Evolutionary conservation across 2,797 vertebrate genomes (phyloP), one percentile per base, ranked within the genome.

Genomic region (Enteromius trimaculatus): DNA sequence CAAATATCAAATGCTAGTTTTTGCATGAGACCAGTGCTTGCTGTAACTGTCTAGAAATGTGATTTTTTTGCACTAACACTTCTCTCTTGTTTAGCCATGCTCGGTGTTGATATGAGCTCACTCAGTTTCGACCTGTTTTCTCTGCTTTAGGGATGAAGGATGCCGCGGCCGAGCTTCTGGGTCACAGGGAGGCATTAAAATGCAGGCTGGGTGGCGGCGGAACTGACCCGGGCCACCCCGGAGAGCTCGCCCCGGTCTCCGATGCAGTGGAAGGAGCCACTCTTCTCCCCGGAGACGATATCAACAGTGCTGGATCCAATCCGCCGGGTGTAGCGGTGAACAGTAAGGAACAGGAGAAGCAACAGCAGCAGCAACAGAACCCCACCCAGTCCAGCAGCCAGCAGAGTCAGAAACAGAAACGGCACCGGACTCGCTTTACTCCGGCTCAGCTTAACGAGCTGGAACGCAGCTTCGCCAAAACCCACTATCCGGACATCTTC

Each of bases 401-500:
- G 90, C 94, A 95, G 90, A 95, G 94, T 81, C 97, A 98, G 93
- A 99, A 99, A 91, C 98, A 99, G 94, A 99, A 99, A 92, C 95
- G 98, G 81, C 98, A 99, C 93, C 94, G 98, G 90, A 99, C 98
- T 87, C 97, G 98, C 89, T 99, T 99, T 93, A 99, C 98, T 0
- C 98, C 98, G 3, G 98, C 98, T 11, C 98, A 99, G 90, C 97
- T 99, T 84, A 99, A 99, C 92, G 98, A 99, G 92, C 89, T 99
- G 91, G 98, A 99, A 93, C 95, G 98, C 86, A 99, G 98, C 94
- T 99, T 99, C 93, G 98, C 98, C 89, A 99, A 99, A 91, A 99
- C 98, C 19, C 98, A 99, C 94, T 99, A 99, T 88, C 98, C 98
- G 0, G 98, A 99, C 91, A 99, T 99, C 95, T 99, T 99, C 92